Conservation (phyloP, 1,140 invertebrate species). For the Drosophila subobscura region DNA sequence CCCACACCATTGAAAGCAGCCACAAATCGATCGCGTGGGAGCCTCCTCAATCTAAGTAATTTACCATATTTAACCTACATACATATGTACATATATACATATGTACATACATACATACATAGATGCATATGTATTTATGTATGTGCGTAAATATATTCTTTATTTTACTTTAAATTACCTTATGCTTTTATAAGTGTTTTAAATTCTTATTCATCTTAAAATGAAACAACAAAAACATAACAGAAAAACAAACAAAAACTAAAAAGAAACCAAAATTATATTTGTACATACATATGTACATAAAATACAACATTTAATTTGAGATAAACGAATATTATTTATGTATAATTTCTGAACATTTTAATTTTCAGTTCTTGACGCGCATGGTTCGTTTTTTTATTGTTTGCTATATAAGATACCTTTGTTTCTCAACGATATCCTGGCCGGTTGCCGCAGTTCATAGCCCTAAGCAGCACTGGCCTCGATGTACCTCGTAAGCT, state of each 20-base stretch:
- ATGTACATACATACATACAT: too few relatives aligned
- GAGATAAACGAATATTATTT: slow-evolving; percentile 41
- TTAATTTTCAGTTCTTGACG: slow-evolving; percentile 9
- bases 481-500: too few relatives aligned
- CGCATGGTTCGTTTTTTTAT: slow-evolving; percentile 2
- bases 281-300: slow-evolving; percentile 54
- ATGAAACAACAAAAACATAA: slow-evolving; percentile 23
- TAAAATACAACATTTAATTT: slow-evolving; percentile 71
- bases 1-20: slow-evolving; percentile 14
- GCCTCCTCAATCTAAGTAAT: slow-evolving; percentile 25
- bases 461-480: too few relatives aligned
- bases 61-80: slow-evolving; percentile 31
- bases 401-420: neutral
- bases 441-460: too few relatives aligned
- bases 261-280: slow-evolving; percentile 67
- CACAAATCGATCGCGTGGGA: slow-evolving; percentile 3
- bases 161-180: slow-evolving; percentile 51
- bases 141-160: slow-evolving; percentile 40
- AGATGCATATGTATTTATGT: too few relatives aligned
- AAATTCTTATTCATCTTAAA: slow-evolving; percentile 76
- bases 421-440: too few relatives aligned
- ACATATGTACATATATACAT: slow-evolving; percentile 40
- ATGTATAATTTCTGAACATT: slow-evolving; percentile 1
- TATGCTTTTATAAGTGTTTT: slow-evolving; percentile 71
- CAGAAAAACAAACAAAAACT: slow-evolving; percentile 18